Evolutionary conservation across 1,140 invertebrate species (phyloP).

Genomic region (Ips nitidus): DNA sequence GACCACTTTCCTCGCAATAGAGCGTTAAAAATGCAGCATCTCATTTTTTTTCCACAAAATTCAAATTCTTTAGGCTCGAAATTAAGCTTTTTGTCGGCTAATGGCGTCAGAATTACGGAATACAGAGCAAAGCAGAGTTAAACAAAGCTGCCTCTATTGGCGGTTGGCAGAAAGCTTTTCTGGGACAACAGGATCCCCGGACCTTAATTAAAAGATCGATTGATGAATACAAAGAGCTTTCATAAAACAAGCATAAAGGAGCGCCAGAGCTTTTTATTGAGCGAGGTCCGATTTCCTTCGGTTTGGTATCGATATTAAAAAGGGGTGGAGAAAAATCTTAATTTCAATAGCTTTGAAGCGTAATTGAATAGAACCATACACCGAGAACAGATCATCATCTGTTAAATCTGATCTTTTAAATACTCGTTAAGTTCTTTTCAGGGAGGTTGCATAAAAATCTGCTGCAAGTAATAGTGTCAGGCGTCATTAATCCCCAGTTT

Average conservation of each 20-base stretch:
- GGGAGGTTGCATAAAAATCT: no score
- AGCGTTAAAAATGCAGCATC: no score
- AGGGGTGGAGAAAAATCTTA: background rate
- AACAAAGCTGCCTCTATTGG: slow-evolving; percentile 17
- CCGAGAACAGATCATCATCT: no score
- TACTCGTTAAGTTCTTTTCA: no score
- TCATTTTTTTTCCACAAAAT: no score
- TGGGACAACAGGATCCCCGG: background rate
- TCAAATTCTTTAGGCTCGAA: no score
- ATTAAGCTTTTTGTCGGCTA: slow-evolving; percentile 8
- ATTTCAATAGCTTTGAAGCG: background rate
- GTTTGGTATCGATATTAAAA: background rate
- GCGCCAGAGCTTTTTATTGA: slow-evolving; percentile 7
- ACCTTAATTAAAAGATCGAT: slow-evolving; percentile 28
- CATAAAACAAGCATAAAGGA: slow-evolving; percentile 23
- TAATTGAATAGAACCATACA: no score
- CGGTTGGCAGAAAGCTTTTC: slow-evolving; percentile 11
- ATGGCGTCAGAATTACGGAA: slow-evolving; percentile 17
- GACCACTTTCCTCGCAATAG: no score
- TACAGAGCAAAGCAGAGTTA: slow-evolving; percentile 10
- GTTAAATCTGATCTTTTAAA: no score
- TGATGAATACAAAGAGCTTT: slow-evolving; percentile 15
- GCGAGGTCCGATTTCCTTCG: background rate
- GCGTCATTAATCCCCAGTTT: no score
- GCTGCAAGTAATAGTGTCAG: no score